phyloP scores from a whole-genome alignment of 1,140 invertebrate genomes.

The Drosophila triauraria region DNA sequence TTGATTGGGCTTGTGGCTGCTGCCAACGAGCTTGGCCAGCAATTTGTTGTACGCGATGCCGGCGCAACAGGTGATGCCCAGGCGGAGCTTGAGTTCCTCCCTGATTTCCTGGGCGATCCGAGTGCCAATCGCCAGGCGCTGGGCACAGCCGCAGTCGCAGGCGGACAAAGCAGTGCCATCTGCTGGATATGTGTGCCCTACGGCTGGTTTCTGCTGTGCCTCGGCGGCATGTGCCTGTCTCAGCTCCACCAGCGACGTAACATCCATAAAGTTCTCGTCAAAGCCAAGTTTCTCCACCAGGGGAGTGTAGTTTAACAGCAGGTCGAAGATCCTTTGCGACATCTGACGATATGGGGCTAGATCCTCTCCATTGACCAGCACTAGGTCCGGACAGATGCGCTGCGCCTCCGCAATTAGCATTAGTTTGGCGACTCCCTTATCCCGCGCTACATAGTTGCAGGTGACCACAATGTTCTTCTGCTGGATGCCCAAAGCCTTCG shows the following conservation, averaged over 20 bases:
- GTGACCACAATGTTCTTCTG: slow-evolving; percentile 93
- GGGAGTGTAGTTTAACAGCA: slow-evolving; percentile 89
- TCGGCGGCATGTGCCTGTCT: slow-evolving; percentile 66
- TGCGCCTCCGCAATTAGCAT: slow-evolving; percentile 90
- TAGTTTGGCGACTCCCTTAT: slow-evolving; percentile 90
- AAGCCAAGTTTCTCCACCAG: slow-evolving; percentile 91
- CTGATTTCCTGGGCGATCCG: slow-evolving; percentile 90
- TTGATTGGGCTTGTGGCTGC: slow-evolving; percentile 91
- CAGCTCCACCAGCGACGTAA: slow-evolving; percentile 88
- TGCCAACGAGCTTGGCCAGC: slow-evolving; percentile 91
- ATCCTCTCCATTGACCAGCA: slow-evolving; percentile 91
- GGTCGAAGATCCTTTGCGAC: slow-evolving; percentile 89
- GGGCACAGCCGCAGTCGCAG: slow-evolving; percentile 90
- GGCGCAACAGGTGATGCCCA: slow-evolving; percentile 92
- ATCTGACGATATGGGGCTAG: slow-evolving; percentile 90
- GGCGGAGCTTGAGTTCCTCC: slow-evolving; percentile 87
- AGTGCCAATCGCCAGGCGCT: slow-evolving; percentile 88
- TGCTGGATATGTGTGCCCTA: slow-evolving; percentile 87
- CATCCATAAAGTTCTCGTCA: slow-evolving; percentile 92
- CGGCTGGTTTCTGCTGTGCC: slow-evolving; percentile 74
- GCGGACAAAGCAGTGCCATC: slow-evolving; percentile 85
- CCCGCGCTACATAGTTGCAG: slow-evolving; percentile 91
- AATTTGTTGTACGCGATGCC: slow-evolving; percentile 94
- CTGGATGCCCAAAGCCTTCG: slow-evolving; percentile 90
- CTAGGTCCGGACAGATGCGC: slow-evolving; percentile 88